phyloP scores from a whole-genome alignment of 2,113 vertebrate species.

The Pogonocichla stellata region DNA sequence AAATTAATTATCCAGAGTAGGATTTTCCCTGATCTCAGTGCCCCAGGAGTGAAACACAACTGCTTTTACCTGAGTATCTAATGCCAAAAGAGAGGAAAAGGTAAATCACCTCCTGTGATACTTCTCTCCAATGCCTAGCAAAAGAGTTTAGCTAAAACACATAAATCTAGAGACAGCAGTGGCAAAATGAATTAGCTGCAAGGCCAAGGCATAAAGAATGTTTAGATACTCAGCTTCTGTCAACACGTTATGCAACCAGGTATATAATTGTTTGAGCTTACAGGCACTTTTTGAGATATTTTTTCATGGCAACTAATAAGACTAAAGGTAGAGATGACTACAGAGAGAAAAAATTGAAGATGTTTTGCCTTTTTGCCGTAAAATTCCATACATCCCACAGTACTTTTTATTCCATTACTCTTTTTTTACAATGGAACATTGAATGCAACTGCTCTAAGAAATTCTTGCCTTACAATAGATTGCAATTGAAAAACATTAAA shows the following conservation, averaged over 20 bases:
- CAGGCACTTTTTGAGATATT: neutral
- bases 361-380: neutral
- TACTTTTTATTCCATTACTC: constrained; percentile 27
- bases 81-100: neutral
- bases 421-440: constrained; percentile 19
- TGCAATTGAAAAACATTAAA: constrained; percentile 62
- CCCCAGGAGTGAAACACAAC: neutral
- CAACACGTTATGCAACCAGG: neutral
- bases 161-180: neutral
- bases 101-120: neutral
- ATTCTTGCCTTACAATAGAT: constrained; percentile 36
- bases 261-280: neutral
- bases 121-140: accelerated
- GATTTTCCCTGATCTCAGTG: neutral
- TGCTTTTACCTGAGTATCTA: neutral
- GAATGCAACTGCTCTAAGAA: neutral
- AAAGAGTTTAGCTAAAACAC: neutral
- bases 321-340: neutral
- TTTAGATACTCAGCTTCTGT: neutral
- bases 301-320: neutral
- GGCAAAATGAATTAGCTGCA: neutral
- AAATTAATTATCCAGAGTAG: neutral
- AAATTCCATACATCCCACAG: neutral
- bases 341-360: neutral
- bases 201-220: neutral